Conservation (phyloP, 2,797 vertebrate species). For the Microctenopoma lineatum region DNA sequence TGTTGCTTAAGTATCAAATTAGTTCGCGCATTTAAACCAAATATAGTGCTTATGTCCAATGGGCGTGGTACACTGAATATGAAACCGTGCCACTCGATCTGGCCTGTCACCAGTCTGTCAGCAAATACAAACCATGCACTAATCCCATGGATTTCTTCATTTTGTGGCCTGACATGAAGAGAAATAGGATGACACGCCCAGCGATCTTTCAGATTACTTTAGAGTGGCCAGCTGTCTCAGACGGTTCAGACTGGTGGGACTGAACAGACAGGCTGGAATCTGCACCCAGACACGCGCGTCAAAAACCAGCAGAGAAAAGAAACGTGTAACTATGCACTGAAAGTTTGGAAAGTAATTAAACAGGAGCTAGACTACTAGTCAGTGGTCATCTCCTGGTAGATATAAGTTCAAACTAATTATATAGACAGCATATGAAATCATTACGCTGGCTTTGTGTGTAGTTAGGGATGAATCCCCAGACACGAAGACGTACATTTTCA, state of each 20-base stretch:
- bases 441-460: not conserved
- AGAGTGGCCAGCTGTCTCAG: constrained; percentile 62
- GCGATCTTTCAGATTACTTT: constrained; percentile 62
- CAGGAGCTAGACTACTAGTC: not conserved
- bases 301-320: constrained; percentile 19
- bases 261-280: constrained; percentile 15
- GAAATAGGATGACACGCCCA: constrained; percentile 60
- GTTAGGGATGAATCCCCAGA: not conserved
- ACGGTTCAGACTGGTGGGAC: constrained; percentile 36
- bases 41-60: constrained; percentile 23
- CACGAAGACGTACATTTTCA: not conserved
- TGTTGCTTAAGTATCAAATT: constrained; percentile 15
- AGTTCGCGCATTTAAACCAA: constrained; percentile 24
- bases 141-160: constrained; percentile 67
- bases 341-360: not conserved
- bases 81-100: constrained; percentile 46
- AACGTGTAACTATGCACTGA: not conserved
- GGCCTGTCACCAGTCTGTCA: constrained; percentile 61
- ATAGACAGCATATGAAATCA: not conserved
- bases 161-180: constrained; percentile 55
- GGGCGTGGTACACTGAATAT: constrained; percentile 40
- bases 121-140: constrained; percentile 53
- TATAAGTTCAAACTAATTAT: not conserved
- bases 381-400: not conserved
- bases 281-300: not conserved